A percentile compares a stretch with the other conserved stretches of the same genome.
Evolutionary conservation across 2,113 vertebrate species (phyloP).

Genomic region (Cichladusa arquata): DNA sequence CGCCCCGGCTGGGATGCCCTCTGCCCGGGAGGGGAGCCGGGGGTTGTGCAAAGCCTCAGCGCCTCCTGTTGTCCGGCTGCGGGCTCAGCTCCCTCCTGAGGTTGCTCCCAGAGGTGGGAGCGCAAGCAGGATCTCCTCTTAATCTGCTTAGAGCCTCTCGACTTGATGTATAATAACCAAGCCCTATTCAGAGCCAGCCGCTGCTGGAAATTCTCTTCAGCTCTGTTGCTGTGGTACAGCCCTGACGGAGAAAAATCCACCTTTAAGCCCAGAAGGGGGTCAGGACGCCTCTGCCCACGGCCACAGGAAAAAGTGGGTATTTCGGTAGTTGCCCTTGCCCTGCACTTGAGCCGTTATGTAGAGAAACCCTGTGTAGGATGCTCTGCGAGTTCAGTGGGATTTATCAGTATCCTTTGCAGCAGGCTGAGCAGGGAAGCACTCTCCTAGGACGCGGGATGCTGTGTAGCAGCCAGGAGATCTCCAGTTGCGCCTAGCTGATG

Average conservation of each 20-base stretch:
- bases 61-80: constrained; percentile 63
- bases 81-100: background rate
- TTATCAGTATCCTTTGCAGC: background rate
- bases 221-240: background rate
- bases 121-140: background rate
- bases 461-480: background rate
- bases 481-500: background rate
- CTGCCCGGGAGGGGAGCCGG: background rate
- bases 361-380: background rate
- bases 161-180: background rate
- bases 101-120: background rate
- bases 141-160: background rate
- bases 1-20: background rate
- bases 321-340: background rate
- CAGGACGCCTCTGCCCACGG: background rate
- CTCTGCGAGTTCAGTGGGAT: background rate
- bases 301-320: background rate
- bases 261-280: background rate
- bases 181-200: background rate
- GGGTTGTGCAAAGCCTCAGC: constrained; percentile 52
- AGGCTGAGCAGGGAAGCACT: background rate
- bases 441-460: background rate
- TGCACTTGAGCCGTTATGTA: background rate
- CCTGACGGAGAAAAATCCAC: background rate
- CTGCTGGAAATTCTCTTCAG: background rate